A percentile compares a stretch with the other conserved stretches of the same genome.
These are phyloP conservation scores for Monopis laevigella DNA, from an alignment of 2,888 invertebrate genomes.

Conservation along the genomic window DNA sequence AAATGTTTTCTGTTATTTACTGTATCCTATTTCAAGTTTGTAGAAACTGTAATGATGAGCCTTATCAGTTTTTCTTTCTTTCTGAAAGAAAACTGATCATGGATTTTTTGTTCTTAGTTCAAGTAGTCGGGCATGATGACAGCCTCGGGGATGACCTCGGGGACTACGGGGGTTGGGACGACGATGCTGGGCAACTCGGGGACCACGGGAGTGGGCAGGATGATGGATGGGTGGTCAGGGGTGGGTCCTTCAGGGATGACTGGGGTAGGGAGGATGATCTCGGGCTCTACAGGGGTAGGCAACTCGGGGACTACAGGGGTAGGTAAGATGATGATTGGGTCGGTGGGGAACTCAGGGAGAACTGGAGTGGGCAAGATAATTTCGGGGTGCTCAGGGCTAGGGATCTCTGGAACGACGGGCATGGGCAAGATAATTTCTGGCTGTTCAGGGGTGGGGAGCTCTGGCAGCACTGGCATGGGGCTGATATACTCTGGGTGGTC, in stretches of 20 bases:
- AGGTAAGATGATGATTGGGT: background rate
- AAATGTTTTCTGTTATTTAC: too few relatives aligned
- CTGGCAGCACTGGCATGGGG: slow-evolving; percentile 15
- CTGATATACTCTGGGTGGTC: slow-evolving; percentile 14
- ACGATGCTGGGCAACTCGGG: slow-evolving; percentile 15
- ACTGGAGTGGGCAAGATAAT: slow-evolving; percentile 2
- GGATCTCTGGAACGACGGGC: slow-evolving; percentile 14
- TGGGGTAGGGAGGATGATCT: slow-evolving; percentile 6
- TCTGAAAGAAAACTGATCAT: too few relatives aligned
- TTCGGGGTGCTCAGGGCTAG: background rate
- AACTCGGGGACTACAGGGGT: slow-evolving; percentile 2
- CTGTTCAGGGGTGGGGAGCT: background rate
- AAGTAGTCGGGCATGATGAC: slow-evolving; percentile 10
- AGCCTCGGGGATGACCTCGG: slow-evolving; percentile 6
- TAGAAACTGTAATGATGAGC: too few relatives aligned
- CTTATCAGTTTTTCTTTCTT: too few relatives aligned
- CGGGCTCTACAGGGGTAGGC: slow-evolving; percentile 13
- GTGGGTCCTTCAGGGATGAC: slow-evolving; percentile 3
- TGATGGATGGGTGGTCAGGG: slow-evolving; percentile 14
- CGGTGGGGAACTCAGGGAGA: background rate
- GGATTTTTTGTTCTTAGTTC: slow-evolving; percentile 9
- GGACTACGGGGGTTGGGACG: slow-evolving; percentile 12
- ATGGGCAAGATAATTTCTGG: slow-evolving; percentile 13
- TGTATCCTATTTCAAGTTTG: too few relatives aligned
- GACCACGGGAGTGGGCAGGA: slow-evolving; percentile 15